These are phyloP conservation scores for Eubasilissa splendida DNA, from an alignment of 2,888 invertebrate species.

Conservation along the genomic window DNA sequence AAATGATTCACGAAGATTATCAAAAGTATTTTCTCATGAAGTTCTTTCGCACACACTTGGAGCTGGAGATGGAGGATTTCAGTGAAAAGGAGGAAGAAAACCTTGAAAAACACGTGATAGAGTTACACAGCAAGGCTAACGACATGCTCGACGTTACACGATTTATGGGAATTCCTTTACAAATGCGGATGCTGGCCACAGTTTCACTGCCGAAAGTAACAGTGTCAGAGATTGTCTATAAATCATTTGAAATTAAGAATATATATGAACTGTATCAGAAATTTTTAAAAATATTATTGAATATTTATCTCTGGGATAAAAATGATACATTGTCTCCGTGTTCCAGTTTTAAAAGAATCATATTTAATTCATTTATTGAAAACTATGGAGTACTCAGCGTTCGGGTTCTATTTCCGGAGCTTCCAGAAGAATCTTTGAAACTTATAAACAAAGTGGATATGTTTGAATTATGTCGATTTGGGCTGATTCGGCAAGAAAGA, in stretches of 20 bases:
- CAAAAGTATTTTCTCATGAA: not conserved
- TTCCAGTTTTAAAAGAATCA: not conserved
- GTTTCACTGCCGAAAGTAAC: not conserved
- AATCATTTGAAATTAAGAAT: not conserved
- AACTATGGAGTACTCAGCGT: not conserved
- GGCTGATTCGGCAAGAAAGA: not conserved
- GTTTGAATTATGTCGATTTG: not conserved
- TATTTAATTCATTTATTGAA: not conserved
- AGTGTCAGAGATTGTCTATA: not conserved
- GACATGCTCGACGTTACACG: not conserved
- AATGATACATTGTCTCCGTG: not conserved
- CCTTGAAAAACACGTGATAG: not conserved
- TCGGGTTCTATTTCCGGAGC: not conserved
- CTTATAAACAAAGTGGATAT: not conserved
- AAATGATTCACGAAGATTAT: not conserved
- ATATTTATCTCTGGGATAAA: not conserved
- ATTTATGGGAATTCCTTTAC: slow-evolving; percentile 1
- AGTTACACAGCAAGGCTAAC: not conserved
- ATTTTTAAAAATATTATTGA: not conserved
- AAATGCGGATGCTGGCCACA: not conserved
- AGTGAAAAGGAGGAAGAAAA: not conserved
- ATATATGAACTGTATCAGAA: not conserved
- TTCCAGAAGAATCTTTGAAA: not conserved
- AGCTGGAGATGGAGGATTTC: not conserved
- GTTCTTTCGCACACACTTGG: not conserved